These are phyloP conservation scores for Emydocephalus ijimae DNA, from an alignment of 2,113 vertebrate genomes.

Conservation along the genomic window DNA sequence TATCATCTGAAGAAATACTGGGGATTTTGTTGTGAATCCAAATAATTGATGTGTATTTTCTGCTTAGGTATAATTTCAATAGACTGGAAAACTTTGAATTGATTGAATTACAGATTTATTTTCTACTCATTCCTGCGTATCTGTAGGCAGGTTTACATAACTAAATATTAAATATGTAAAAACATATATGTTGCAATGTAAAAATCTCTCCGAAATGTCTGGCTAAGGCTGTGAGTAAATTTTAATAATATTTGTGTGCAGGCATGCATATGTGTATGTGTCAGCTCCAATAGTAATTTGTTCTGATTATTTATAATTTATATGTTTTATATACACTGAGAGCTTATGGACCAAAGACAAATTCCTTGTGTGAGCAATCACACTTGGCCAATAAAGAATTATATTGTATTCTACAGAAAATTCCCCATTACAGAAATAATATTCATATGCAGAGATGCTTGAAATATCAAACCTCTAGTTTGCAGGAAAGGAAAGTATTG, in stretches of 20 bases:
- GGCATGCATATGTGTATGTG: background rate
- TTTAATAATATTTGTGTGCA: background rate
- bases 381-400: no score
- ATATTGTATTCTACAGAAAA: background rate
- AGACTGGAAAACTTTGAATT: background rate
- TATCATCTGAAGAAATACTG: background rate
- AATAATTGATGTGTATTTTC: background rate
- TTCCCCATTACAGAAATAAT: background rate
- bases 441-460: background rate
- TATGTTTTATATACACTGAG: no score
- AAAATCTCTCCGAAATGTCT: background rate
- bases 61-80: background rate
- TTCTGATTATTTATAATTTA: no score
- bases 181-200: background rate
- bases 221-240: background rate
- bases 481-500: background rate
- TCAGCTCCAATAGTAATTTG: background rate
- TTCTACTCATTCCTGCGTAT: background rate
- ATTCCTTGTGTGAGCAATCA: no score
- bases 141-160: background rate
- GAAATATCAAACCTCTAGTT: background rate
- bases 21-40: background rate
- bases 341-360: no score
- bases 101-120: background rate
- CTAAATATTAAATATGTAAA: background rate